A percentile compares a stretch with the other conserved stretches of the same genome.
Evolutionary conservation across 2,113 vertebrate genomes (phyloP).

Genomic region (Brachypodius melanocephalos): DNA sequence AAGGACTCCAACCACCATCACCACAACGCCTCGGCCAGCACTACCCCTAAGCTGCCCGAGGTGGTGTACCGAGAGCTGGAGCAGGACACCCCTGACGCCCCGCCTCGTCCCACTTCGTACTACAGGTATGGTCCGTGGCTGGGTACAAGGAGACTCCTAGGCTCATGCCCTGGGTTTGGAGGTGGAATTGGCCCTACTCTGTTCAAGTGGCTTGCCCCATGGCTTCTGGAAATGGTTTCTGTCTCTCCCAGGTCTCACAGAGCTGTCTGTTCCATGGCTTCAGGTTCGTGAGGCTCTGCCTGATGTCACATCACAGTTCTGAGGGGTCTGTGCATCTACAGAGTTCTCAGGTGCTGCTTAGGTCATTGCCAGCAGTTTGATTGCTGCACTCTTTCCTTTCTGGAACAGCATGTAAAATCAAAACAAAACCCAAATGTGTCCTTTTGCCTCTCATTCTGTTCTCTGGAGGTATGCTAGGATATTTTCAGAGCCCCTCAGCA

Average conservation of each 20-base stretch:
- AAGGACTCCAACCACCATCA: conserved; percentile 89
- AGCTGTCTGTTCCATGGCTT: not conserved
- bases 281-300: not conserved
- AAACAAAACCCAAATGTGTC: not conserved
- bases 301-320: not conserved
- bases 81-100: conserved; percentile 91
- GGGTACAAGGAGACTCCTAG: not conserved
- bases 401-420: rapidly evolving
- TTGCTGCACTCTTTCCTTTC: rapidly evolving
- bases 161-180: not conserved
- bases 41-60: conserved; percentile 92
- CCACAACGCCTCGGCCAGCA: conserved; percentile 83
- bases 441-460: not conserved
- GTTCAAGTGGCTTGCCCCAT: rapidly evolving
- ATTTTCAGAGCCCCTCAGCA: not conserved
- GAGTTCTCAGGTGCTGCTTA: not conserved
- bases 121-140: conserved; percentile 80
- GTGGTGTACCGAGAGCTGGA: conserved; percentile 95
- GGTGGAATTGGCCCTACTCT: rapidly evolving
- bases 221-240: not conserved
- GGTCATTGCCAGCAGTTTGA: not conserved
- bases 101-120: conserved; percentile 88
- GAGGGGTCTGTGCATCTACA: rapidly evolving
- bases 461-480: not conserved
- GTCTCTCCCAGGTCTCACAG: rapidly evolving